Evolutionary conservation across 2,113 vertebrate genomes (phyloP).

Genomic region (Perca fluviatilis): DNA sequence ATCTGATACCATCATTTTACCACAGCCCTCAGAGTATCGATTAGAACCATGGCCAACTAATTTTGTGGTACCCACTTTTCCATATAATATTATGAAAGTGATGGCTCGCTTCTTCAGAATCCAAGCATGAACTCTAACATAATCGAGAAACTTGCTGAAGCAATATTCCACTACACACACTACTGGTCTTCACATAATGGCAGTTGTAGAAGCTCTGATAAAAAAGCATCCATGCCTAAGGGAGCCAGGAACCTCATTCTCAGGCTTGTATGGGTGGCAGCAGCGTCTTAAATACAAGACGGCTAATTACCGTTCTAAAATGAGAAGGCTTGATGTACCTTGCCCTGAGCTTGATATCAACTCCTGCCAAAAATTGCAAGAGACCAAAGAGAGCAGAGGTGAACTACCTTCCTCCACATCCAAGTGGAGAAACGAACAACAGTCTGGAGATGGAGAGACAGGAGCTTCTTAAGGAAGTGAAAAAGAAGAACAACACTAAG

Average conservation of each 20-base stretch:
- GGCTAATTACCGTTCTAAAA: constrained; percentile 35
- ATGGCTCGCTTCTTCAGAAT: constrained; percentile 3
- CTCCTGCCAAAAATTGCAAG: constrained; percentile 60
- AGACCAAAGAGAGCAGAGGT: constrained; percentile 63
- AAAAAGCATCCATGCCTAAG: constrained; percentile 9
- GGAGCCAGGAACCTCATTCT: background rate
- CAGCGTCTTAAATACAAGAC: constrained; percentile 56
- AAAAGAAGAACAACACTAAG: background rate
- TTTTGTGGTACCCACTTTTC: constrained; percentile 10
- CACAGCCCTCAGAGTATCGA: background rate
- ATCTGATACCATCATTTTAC: background rate
- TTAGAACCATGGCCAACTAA: background rate
- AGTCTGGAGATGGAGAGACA: constrained; percentile 32
- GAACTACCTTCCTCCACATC: constrained; percentile 35
- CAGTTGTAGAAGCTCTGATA: constrained; percentile 5
- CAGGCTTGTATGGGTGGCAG: constrained; percentile 31
- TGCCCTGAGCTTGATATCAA: constrained; percentile 61
- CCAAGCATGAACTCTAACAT: constrained; percentile 3
- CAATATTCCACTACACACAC: background rate
- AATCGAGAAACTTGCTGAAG: background rate
- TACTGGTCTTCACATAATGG: background rate
- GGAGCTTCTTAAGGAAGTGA: background rate
- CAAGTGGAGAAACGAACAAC: constrained; percentile 47
- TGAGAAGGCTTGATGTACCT: constrained; percentile 19
- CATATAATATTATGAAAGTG: background rate